A percentile compares a stretch with the other conserved stretches of the same genome.
These are phyloP conservation scores for Pelecanoides urinatrix DNA, from an alignment of 2,113 vertebrate genomes.

Conservation along the genomic window DNA sequence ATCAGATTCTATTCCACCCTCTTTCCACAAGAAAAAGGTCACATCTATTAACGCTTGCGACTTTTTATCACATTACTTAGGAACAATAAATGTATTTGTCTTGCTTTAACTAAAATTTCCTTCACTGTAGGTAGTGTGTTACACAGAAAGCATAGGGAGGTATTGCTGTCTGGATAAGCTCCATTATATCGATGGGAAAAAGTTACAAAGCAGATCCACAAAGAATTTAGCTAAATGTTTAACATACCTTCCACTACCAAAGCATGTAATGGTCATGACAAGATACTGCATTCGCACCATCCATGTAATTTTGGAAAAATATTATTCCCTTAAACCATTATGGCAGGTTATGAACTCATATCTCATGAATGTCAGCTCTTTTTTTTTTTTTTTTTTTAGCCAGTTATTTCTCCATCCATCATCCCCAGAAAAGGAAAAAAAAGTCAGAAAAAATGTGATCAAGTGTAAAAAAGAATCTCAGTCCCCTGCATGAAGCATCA, in stretches of 20 bases:
- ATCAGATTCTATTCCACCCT: neutral
- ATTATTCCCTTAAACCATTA: neutral
- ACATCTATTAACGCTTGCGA: neutral
- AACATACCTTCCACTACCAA: neutral
- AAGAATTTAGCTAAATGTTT: neutral
- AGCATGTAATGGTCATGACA: neutral
- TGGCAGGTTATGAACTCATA: neutral
- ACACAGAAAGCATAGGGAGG: neutral
- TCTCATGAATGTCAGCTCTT: neutral
- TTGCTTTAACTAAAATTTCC: neutral
- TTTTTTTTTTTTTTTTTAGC: neutral
- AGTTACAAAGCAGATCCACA: neutral
- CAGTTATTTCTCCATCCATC: neutral
- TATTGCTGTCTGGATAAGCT: fast-evolving
- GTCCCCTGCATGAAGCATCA: neutral
- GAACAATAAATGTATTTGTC: neutral
- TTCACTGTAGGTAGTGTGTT: neutral
- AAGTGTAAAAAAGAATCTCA: neutral
- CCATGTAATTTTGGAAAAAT: neutral
- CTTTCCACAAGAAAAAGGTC: neutral
- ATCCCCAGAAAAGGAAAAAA: neutral
- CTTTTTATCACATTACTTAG: neutral
- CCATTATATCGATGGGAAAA: neutral
- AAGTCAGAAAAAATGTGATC: neutral
- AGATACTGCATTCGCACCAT: neutral